These are phyloP conservation scores for Asarcornis scutulata DNA, from an alignment of 2,113 vertebrate genomes.

Conservation along the genomic window DNA sequence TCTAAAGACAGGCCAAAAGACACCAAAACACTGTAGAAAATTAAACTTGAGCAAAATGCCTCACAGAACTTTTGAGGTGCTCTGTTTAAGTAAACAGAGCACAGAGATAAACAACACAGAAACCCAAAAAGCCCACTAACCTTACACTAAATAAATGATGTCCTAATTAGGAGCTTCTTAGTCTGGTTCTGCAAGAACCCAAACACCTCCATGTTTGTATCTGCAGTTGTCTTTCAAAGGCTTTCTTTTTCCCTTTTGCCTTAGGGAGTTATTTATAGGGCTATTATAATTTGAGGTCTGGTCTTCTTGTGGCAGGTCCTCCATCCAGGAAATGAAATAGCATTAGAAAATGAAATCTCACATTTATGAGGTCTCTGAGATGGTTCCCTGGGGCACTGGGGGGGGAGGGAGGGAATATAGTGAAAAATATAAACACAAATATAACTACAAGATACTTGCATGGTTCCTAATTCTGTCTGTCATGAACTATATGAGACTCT, in stretches of 20 bases:
- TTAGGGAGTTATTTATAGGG: constrained; percentile 66
- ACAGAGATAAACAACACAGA: not conserved
- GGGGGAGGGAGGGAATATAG: not conserved
- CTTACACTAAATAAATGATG: not conserved
- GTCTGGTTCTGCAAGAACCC: constrained; percentile 1
- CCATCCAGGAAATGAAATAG: constrained; percentile 70
- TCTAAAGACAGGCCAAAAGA: not conserved
- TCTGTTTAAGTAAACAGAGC: not conserved
- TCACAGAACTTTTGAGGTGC: not conserved
- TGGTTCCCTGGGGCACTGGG: constrained; percentile 23
- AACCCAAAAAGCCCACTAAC: not conserved
- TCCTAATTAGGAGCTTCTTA: not conserved
- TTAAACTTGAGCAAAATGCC: not conserved
- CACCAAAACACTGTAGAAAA: not conserved
- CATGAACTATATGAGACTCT: not conserved
- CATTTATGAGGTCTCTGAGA: constrained; percentile 47
- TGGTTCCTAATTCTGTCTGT: constrained; percentile 27
- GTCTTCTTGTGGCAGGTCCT: constrained; percentile 57
- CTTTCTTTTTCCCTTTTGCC: constrained; percentile 30
- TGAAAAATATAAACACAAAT: constrained; percentile 62
- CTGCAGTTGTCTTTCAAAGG: constrained; percentile 13
- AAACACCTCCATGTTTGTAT: constrained; percentile 16
- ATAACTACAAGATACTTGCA: constrained; percentile 11
- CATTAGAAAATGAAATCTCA: constrained; percentile 68
- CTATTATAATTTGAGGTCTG: constrained; percentile 68